Base-by-base conservation (phyloP, 2,888 invertebrate genomes). In the Molorchus minor region DNA sequence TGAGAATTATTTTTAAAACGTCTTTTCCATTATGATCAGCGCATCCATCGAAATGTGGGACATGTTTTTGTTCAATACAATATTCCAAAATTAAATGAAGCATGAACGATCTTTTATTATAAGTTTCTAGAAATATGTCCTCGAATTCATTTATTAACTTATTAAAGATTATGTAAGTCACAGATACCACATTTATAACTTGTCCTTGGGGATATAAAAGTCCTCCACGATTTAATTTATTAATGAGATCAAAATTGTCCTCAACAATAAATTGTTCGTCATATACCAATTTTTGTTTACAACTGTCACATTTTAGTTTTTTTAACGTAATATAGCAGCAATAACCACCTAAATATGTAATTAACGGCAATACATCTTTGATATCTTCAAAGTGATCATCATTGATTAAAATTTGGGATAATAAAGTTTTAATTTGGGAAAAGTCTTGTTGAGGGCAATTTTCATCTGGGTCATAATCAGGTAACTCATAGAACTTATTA, bases 401-500 rank as follows among this genome's bases (percentile, higher is more conserved):
- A 25, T 25, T 25, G 4, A 25, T 25, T 25, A 25, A 25, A 25
- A 25, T 25, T 25, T 25, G 25, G 8, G 25, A 25, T 8, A 25
- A 25, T 25, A 25, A 25, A 25, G 25, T 25, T 25, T 25, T 25
- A 25, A 25, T 25, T 25, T 25, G 25, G 25, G 25, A 25, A 25
- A 25, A 25, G 25, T 25, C 25, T 25, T 25, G 25, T 25, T 25
- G 25, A 25, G 25, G 8, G 25, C 25, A 25, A 25, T 25, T 25
- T 25, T 25, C 25, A 25, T 25, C 25, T 25, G 25, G 25, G 25
- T 49, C 49, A 49, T 35, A 35, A 15, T 49, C 49, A 49, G 35
- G 35, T 15, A 35, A 17, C 21, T 55, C 45, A 46, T 35, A 55
- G 20, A 55, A 55, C 19, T 33, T 53, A 25, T 21, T 13, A 7